These are phyloP conservation scores for Cyrtodaria siliqua DNA, from an alignment of 2,888 invertebrate genomes.

Conservation along the genomic window DNA sequence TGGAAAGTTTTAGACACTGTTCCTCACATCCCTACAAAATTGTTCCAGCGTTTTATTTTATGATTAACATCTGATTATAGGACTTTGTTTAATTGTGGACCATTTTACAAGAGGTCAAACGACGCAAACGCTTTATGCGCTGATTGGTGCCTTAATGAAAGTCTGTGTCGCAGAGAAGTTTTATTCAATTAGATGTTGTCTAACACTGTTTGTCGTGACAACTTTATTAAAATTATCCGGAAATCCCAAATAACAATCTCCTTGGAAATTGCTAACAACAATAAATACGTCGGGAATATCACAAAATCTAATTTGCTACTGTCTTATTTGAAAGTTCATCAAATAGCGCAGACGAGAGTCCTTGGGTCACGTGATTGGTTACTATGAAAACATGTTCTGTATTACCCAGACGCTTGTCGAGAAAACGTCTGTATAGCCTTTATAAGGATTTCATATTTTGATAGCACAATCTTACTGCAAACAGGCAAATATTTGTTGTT, in stretches of 20 bases:
- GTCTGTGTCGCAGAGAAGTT: conserved; percentile 14
- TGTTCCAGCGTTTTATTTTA: no score
- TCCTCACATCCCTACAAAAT: no score
- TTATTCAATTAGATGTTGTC: conserved; percentile 28
- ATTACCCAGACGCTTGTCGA: conserved; percentile 1
- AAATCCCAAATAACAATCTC: conserved; percentile 23
- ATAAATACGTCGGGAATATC: conserved; percentile 5
- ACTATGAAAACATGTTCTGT: neutral
- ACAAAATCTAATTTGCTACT: conserved; percentile 35
- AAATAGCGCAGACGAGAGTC: conserved; percentile 13
- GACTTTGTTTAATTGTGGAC: no score
- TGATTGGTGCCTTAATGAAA: conserved; percentile 14
- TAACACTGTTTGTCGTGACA: conserved; percentile 34
- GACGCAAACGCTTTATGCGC: no score
- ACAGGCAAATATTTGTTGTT: conserved; percentile 6
- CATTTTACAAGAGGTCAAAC: no score
- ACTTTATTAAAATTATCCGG: conserved; percentile 43
- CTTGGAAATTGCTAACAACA: conserved; percentile 30
- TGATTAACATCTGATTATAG: no score
- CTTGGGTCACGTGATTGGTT: conserved; percentile 4
- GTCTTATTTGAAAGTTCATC: conserved; percentile 30
- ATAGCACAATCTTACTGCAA: neutral
- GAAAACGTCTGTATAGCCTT: neutral
- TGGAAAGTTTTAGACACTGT: no score
- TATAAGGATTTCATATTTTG: conserved; percentile 3